Base-by-base conservation (phyloP, 2,797 vertebrate species). In the Lepidocolaptes lacrymiger region DNA sequence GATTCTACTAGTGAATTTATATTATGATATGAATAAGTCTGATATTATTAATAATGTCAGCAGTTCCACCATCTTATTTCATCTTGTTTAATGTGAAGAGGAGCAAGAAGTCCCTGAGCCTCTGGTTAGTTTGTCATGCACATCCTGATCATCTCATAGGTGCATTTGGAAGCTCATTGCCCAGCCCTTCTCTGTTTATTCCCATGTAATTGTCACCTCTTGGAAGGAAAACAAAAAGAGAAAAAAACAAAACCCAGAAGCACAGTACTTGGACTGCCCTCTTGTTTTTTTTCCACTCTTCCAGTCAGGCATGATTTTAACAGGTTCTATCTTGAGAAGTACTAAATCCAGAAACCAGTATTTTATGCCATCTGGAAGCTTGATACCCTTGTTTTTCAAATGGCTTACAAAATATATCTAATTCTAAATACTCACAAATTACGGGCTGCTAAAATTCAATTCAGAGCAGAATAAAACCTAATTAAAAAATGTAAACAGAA, bases 331-430 rank as follows among this genome's bases (percentile, higher is more conserved):
- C 92, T 95, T 95, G 86, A 95, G 92, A 83, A 93, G 34, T 67
- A 95, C 95, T 95, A 95, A 96, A 97, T 91, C 90, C 94, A 97
- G 88, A 94, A 95, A 85, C 49, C 81, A 79, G 80, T 87, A 54
- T 91, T 95, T 95, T 94, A 93, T 94, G 44, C 95, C 93, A 96
- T 96, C 94, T 97, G 94, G 94, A 96, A 94, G 75, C 71, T 30
- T 87, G 90, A 77, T 92, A 96, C 54, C 75, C 81, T 92, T 96
- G 88, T 94, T 96, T 95, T 97, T 92, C 86, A 94, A 96, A 91
- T 52, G 81, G 44, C 56, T 95, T 82, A 56, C 34, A 90, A 95
- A 95, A 94, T 87, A 74, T 37, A 93, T 91, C 74, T 93, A 92
- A 95, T 95, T 95, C 88, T 91, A 95, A 94, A 92, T 92, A 91